Evolutionary conservation across 2,888 invertebrate species (phyloP).

Genomic region (Abrostola triplasia): DNA sequence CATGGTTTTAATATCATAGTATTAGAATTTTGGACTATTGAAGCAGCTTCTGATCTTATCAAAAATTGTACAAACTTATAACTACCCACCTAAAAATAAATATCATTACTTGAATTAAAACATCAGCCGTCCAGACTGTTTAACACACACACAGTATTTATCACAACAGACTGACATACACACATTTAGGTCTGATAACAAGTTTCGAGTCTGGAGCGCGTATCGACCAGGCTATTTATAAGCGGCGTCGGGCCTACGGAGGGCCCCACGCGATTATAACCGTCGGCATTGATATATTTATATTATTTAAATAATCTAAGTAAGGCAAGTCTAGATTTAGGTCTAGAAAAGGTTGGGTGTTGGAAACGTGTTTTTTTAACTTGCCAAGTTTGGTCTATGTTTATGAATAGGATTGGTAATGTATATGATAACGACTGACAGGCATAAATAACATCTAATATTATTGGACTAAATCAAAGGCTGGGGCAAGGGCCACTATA

Average conservation of each 20-base stretch:
- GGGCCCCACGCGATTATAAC: slow-evolving; percentile 45
- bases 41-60: too few species aligned
- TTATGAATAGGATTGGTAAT: slow-evolving; percentile 4
- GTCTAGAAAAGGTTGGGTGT: slow-evolving; percentile 22
- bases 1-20: too few species aligned
- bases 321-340: slow-evolving; percentile 6
- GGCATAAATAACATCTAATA: not conserved
- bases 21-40: too few species aligned
- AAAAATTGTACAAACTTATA: too few species aligned
- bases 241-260: slow-evolving; percentile 50
- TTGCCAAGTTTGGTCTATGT: slow-evolving; percentile 7
- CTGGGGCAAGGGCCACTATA: not conserved
- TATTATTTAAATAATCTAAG: slow-evolving; percentile 33
- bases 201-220: slow-evolving; percentile 49
- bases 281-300: slow-evolving; percentile 21
- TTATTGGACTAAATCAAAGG: not conserved
- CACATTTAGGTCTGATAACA: slow-evolving; percentile 41
- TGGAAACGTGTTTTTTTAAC: slow-evolving; percentile 13
- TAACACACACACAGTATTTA: slow-evolving; percentile 10
- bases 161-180: slow-evolving; percentile 28
- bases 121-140: not conserved
- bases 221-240: slow-evolving; percentile 76
- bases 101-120: too few species aligned
- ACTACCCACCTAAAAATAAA: too few species aligned
- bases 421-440: slow-evolving; percentile 2